Conservation (phyloP, 2,888 invertebrate species). For the Merodon equestris region DNA sequence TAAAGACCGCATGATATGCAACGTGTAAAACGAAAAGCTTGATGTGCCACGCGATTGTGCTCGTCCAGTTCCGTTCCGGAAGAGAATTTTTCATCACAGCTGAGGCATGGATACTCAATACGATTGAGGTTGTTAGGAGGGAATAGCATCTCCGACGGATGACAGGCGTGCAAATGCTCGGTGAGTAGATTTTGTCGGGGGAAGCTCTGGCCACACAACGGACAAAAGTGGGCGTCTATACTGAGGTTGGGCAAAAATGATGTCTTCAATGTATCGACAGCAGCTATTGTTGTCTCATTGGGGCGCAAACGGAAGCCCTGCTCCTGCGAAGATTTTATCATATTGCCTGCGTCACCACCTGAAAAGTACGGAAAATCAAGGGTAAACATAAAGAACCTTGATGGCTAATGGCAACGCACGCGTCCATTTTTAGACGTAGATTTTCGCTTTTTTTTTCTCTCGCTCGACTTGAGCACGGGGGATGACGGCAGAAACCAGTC, state of each 20-base stretch:
- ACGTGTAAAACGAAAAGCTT: slow-evolving; percentile 76
- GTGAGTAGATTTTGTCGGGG: slow-evolving; percentile 75
- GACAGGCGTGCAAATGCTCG: slow-evolving; percentile 77
- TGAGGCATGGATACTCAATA: slow-evolving; percentile 75
- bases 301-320: slow-evolving; percentile 73
- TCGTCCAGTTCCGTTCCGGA: slow-evolving; percentile 76
- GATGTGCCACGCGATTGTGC: slow-evolving; percentile 76
- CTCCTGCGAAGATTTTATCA: slow-evolving; percentile 78
- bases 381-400: slow-evolving; percentile 41
- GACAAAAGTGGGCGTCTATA: slow-evolving; percentile 77
- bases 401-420: slow-evolving; percentile 62
- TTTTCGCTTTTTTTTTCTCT: slow-evolving; percentile 42
- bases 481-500: slow-evolving; percentile 65
- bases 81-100: slow-evolving; percentile 77
- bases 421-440: slow-evolving; percentile 67
- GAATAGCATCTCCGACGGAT: slow-evolving; percentile 72
- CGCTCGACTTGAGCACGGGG: slow-evolving; percentile 35
- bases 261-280: slow-evolving; percentile 76
- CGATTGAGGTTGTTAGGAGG: slow-evolving; percentile 66
- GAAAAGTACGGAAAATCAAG: slow-evolving; percentile 58
- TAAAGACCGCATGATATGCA: slow-evolving; percentile 76
- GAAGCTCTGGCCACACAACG: slow-evolving; percentile 77
- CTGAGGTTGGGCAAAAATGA: slow-evolving; percentile 77
- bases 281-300: slow-evolving; percentile 61
- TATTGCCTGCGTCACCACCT: slow-evolving; percentile 70